Base-by-base conservation (phyloP, 2,888 invertebrate species). In the Leptinotarsa peninsularis region DNA sequence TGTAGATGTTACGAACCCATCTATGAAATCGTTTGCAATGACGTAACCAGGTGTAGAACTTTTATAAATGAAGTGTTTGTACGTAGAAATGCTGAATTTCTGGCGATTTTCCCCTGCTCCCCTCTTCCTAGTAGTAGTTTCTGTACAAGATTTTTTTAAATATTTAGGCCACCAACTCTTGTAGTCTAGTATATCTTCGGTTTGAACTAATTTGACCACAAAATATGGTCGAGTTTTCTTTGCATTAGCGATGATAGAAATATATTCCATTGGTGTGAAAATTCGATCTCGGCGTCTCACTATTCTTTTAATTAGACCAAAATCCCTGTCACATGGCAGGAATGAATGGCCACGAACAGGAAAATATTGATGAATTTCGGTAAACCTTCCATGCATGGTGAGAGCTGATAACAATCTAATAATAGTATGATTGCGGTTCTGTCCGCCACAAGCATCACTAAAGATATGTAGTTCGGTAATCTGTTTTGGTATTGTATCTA, bases 271-370 rank as follows among this genome's bases (percentile, higher is more conserved):
- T 60, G 69, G 68, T n/a, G 66, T 70, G n/a, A 69, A 74, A 74
- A 70, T 74, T 49, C 70, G 66, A 66, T 63, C 70, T 23, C 14
- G 21, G 13, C 69, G 60, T 58, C 67, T 54, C 18, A 18, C 18
- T 18, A 18, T 18, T 18, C 18, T 18, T 18, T 18, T 18, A 18
- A 18, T 18, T 18, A 72, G 27, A 23, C 67, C 58, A 66, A 75
- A 75, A 67, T 75, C 67, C 43, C 75, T 72, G 60, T 71, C 71
- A 33, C 71, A 74, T 18, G 70, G 72, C 23, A 72, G 60, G 27
- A 72, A 75, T 49, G 52, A 72, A 68, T 18, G 18, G 18, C 18
- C 18, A 18, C 18, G 18, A 18, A 18, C 18, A 1, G 18, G 1
- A 18, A 18, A 18, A 18, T 18, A 18, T 18, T 18, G 18, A 18